Base-by-base conservation (phyloP, 1,140 invertebrate species). In the Cotesia vestalis region DNA sequence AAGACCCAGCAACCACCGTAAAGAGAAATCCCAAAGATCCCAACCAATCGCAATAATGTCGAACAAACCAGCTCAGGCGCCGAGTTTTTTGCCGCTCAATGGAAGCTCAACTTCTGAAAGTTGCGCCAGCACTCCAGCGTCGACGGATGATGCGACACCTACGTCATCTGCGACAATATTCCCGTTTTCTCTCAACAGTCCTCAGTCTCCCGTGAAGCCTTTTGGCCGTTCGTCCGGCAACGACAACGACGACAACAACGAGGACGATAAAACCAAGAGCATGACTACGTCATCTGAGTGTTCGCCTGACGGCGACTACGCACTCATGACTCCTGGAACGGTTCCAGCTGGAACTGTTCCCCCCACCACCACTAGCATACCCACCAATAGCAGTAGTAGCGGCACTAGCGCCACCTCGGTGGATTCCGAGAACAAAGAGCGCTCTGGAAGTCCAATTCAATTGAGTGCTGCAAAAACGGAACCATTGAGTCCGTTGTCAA, bases 151-250 rank as follows among this genome's bases (percentile, higher is more conserved):
- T 0, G 86, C 85, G 5, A 90, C 89, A 0, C 88, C 89, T 0
- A 89, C 88, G 0, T 88, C 88, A 59, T 89, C 89, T 3, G 81
- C 88, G 0, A 89, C 89, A 0, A 90, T 91, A 73, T 91, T 91
- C 72, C 89, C 90, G 0, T 88, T 91, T 62, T 90, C 88, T 51
- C 72, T 90, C 2, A 90, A 90, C 75, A 90, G 89, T 81, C 90
- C 90, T 3, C 84, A 87, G 40, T 90, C 89, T 3, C 90, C 89
- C 0, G 80, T 87, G 12, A 88, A 88, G 72, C 81, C 85, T 1
- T 86, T 88, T 38, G 79, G 17, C 73, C 11, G 74, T 71, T 59
- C 72, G 72, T 11, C 27, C 27, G 27, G 27, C 27, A 27, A 46
- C 40, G 40, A 46, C 6, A 46, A 46, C 40, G 40, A 46, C 11